Conservation (phyloP, 2,888 invertebrate species). For the Carabus problematicus region DNA sequence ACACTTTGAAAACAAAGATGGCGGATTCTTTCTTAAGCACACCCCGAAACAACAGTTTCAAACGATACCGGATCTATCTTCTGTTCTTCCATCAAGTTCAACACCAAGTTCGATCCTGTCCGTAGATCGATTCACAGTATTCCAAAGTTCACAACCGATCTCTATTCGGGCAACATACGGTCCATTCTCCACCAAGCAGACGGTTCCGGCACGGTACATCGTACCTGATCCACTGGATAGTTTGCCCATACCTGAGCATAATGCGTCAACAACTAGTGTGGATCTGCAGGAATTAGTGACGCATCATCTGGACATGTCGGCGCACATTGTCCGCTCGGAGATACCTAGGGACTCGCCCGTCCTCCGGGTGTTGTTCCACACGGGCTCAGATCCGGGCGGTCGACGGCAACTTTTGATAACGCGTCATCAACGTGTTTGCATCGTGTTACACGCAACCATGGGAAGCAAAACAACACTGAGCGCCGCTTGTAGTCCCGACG, state of each 20-base stretch:
- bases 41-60: slow-evolving; percentile 74
- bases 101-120: slow-evolving; percentile 76
- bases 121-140: slow-evolving; percentile 88
- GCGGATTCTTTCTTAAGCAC: slow-evolving; percentile 89
- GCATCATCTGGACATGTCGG: slow-evolving; percentile 88
- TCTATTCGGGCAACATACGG: slow-evolving; percentile 93
- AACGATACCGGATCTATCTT: slow-evolving; percentile 55
- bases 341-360: slow-evolving; percentile 90
- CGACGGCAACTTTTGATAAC: slow-evolving; percentile 70
- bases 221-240: slow-evolving; percentile 77
- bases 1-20: slow-evolving; percentile 90
- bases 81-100: slow-evolving; percentile 57
- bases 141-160: slow-evolving; percentile 89
- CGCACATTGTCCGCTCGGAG: slow-evolving; percentile 87
- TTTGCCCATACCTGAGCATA: slow-evolving; percentile 23
- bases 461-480: slow-evolving; percentile 71
- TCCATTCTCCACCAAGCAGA: slow-evolving; percentile 94
- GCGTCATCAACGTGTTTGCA: slow-evolving; percentile 76
- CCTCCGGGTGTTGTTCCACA: slow-evolving; percentile 91
- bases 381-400: slow-evolving; percentile 84
- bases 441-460: slow-evolving; percentile 77
- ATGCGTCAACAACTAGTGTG: slow-evolving; percentile 53
- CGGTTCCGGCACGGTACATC: slow-evolving; percentile 87
- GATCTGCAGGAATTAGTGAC: slow-evolving; percentile 70
- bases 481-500: slow-evolving; percentile 92